Evolutionary conservation across 2,113 vertebrate species (phyloP), one percentile per base, ranked within the genome.

Genomic region (Variabilichromis moorii): DNA sequence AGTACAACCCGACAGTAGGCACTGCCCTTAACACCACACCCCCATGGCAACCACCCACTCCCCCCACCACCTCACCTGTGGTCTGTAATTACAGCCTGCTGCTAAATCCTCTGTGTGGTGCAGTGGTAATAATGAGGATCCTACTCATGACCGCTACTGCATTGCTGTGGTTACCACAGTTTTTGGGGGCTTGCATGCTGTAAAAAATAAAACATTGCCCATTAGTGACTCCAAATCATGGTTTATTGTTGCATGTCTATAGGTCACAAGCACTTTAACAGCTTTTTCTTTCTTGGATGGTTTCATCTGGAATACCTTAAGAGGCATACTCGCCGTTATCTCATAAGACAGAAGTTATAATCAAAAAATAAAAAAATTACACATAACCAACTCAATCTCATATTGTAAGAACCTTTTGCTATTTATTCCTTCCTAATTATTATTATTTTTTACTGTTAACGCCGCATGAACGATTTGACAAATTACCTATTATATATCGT

Each of bases 1-100:
- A 26, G 12, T 14, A 0, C 5, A 21, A n/a, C 21, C 10, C 17
- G 1, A 82, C 4, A 10, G 5, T 5, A 33, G 21, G 7, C 13
- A 37, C 33, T 80, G 51, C 24, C 8, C 7, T 82, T 13, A 24
- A 8, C 21, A 4, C 3, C 31, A 31, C 33, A 55, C 17, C 42
- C 40, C 12, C 28, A n/a, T 5, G 40, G 40, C 53, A 84, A 57
- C 31, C 81, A 26, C 24, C 55, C 37, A 63, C 19, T 73, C 3
- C 17, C 33, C 28, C 37, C 12, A 57, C 9, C 35, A 81, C 57
- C 9, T 37, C 21, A 57, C 81, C 61, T 55, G 33, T 63, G 16
- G 28, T 55, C 31, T 78, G 14, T 55, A 61, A 83, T 83, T 59
- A 86, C 9, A 85, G 53, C 54, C 53, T 42, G 4, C 16, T 54